Conservation (phyloP, 2,113 vertebrate species). For the Erinaceus europaeus region DNA sequence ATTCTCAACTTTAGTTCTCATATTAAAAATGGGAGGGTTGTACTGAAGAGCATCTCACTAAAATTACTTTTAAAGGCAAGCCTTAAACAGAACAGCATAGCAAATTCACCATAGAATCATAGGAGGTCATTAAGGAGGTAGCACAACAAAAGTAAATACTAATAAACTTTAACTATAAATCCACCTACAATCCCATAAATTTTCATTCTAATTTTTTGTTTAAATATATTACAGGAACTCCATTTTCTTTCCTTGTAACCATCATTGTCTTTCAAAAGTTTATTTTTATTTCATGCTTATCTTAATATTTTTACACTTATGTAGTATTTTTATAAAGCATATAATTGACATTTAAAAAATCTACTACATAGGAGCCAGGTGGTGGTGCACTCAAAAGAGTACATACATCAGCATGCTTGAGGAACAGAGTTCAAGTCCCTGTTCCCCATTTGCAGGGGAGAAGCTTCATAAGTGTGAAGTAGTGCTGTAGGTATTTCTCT, state of each 20-base stretch:
- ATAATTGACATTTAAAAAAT: not conserved
- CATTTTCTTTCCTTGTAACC: not conserved
- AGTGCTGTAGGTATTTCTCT: too few species aligned
- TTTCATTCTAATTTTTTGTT: not conserved
- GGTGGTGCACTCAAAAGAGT: too few species aligned
- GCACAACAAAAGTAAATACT: not conserved
- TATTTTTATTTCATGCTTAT: not conserved
- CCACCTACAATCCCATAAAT: not conserved
- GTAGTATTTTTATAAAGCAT: not conserved
- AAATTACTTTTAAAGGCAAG: not conserved
- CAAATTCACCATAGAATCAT: not conserved
- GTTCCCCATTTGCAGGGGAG: too few species aligned
- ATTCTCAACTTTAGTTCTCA: not conserved
- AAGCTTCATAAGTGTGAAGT: too few species aligned
- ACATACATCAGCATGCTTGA: too few species aligned
- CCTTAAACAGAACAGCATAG: constrained; percentile 29
- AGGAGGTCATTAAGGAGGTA: not conserved
- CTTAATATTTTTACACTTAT: not conserved
- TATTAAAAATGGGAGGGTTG: not conserved
- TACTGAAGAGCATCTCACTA: not conserved
- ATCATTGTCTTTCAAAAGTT: not conserved
- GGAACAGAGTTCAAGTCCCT: too few species aligned
- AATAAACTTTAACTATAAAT: not conserved
- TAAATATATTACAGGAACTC: not conserved
- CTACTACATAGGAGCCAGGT: too few species aligned